Evolutionary conservation across 1,140 invertebrate species (phyloP).

Genomic region (Oryctes rhinoceros): DNA sequence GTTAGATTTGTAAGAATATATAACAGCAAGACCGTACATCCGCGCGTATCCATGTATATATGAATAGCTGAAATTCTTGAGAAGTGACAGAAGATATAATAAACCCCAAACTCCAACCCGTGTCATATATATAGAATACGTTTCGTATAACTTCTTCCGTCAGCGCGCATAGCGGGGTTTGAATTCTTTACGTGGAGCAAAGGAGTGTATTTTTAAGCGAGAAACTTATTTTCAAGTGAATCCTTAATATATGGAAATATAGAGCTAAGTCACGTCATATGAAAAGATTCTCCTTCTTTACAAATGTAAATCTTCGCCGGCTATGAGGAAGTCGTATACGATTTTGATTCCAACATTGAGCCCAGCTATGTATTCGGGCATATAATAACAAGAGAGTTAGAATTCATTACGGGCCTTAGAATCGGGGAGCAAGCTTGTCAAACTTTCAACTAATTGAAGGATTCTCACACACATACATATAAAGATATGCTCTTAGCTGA

Average conservation of each 20-base stretch:
- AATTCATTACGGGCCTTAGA: too few relatives aligned
- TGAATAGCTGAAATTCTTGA: background rate
- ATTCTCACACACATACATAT: too few relatives aligned
- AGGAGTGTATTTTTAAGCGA: background rate
- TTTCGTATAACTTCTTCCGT: background rate
- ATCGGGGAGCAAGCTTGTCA: too few relatives aligned
- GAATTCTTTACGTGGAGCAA: background rate
- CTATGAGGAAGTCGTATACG: background rate
- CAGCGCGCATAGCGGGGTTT: background rate
- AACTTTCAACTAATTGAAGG: too few relatives aligned
- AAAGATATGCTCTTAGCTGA: too few relatives aligned
- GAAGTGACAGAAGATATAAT: background rate
- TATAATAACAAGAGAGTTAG: too few relatives aligned
- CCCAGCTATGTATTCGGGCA: too few relatives aligned
- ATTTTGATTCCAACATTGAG: background rate
- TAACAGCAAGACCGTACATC: background rate
- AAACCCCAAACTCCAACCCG: background rate
- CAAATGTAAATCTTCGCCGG: background rate
- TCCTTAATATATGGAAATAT: background rate
- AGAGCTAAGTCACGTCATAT: background rate
- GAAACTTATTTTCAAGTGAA: constrained; percentile 14
- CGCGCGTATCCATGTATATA: background rate
- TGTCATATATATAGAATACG: background rate
- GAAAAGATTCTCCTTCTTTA: background rate
- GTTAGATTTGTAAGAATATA: too few relatives aligned